A percentile compares a stretch with the other conserved stretches of the same genome.
These are phyloP conservation scores for Peromyscus melanophrys DNA, from an alignment of 2,797 vertebrate genomes.

Conservation along the genomic window DNA sequence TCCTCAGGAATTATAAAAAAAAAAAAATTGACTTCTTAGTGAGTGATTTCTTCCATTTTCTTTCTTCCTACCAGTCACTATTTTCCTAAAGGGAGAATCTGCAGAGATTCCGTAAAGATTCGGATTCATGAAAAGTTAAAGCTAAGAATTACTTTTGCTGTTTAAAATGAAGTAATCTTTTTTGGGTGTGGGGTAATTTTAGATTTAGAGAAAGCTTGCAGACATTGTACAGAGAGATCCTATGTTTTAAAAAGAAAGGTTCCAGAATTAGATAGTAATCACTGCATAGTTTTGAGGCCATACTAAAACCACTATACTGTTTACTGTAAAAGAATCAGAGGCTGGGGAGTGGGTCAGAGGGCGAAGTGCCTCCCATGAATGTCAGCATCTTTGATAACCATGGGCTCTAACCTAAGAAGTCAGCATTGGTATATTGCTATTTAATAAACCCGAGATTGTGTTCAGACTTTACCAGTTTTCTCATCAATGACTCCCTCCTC, in stretches of 20 bases:
- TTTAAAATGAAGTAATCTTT: neutral
- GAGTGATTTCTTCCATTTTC: neutral
- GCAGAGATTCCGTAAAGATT: neutral
- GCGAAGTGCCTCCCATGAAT: neutral
- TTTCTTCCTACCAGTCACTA: neutral
- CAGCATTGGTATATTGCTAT: neutral
- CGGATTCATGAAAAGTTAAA: neutral
- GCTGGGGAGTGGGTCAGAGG: neutral
- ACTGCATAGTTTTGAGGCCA: neutral
- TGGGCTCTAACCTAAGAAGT: neutral
- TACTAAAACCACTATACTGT: neutral
- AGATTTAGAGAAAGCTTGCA: neutral
- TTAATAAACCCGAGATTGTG: slow-evolving; percentile 7
- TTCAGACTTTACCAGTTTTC: neutral
- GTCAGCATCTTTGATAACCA: neutral
- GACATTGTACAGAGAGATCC: neutral
- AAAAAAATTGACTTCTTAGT: neutral
- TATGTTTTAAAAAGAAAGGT: neutral
- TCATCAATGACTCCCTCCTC: neutral
- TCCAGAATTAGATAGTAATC: neutral
- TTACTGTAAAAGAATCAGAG: neutral
- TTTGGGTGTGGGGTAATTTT: neutral
- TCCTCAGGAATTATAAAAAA: neutral
- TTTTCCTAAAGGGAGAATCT: neutral
- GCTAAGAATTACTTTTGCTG: slow-evolving; percentile 17